Evolutionary conservation across 2,888 invertebrate genomes (phyloP).

Genomic region (Achlya flavicornis): DNA sequence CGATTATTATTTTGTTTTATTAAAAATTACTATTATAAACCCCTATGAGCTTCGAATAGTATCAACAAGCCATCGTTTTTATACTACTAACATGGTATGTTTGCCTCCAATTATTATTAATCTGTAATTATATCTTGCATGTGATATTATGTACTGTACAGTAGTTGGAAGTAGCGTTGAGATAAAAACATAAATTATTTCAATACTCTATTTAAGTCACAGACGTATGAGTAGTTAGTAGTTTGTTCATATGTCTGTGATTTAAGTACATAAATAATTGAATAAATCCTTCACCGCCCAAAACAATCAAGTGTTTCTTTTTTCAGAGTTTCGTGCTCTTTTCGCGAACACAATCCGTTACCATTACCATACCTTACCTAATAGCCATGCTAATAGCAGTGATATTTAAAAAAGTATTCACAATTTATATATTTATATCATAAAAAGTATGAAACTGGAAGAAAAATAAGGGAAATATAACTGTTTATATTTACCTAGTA

Average conservation of each 20-base stretch:
- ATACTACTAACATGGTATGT: conserved; percentile 7
- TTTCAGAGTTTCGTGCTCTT: neutral
- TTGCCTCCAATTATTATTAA: conserved; percentile 10
- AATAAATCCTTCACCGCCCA: too few relatives aligned
- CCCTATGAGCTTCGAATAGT: neutral
- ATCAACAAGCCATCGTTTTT: neutral
- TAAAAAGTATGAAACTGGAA: too few relatives aligned
- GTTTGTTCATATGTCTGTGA: too few relatives aligned
- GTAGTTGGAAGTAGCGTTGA: neutral
- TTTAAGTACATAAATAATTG: too few relatives aligned
- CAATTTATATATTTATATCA: too few relatives aligned
- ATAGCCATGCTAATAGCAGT: too few relatives aligned
- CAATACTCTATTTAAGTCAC: neutral
- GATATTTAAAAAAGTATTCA: too few relatives aligned
- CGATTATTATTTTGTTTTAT: neutral
- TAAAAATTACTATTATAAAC: neutral
- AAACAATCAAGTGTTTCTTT: neutral
- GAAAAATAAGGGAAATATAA: too few relatives aligned
- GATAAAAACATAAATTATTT: neutral
- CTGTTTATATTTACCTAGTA: too few relatives aligned
- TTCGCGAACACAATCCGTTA: too few relatives aligned
- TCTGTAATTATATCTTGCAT: conserved; percentile 15
- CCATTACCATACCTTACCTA: too few relatives aligned
- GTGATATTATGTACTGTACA: neutral
- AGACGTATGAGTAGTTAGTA: too few relatives aligned